Percentiles rank a stretch among this genome's conserved stretches.
phyloP scores from a whole-genome alignment of 1,140 invertebrate species.

The Nilaparvata lugens region DNA sequence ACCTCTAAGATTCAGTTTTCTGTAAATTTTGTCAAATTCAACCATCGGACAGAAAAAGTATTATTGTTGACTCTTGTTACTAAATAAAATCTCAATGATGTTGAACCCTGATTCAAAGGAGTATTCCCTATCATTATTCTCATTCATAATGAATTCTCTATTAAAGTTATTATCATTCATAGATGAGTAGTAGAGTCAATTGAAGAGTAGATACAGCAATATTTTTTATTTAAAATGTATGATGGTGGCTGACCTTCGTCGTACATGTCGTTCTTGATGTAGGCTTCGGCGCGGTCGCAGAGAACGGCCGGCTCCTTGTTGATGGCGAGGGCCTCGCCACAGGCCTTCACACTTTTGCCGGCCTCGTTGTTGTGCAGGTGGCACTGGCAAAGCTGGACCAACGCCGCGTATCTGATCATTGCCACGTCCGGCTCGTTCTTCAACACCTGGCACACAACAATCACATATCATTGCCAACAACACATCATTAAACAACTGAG shows the following conservation, averaged over 20 bases:
- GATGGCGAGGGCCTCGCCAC: constrained; percentile 70
- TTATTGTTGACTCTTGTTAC: too few relatives aligned
- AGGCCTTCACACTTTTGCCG: constrained; percentile 57
- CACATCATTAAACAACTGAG: too few relatives aligned
- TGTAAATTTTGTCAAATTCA: too few relatives aligned
- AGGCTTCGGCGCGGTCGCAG: constrained; percentile 88
- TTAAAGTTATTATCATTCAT: too few relatives aligned
- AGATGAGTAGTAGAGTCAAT: too few relatives aligned
- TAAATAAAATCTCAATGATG: too few relatives aligned
- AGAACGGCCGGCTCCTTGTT: constrained; percentile 67
- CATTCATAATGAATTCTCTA: too few relatives aligned
- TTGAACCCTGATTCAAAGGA: too few relatives aligned
- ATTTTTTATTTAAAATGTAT: constrained; percentile 6
- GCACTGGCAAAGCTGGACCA: constrained; percentile 65
- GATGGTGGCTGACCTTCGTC: constrained; percentile 62
- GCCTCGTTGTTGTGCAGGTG: constrained; percentile 58
- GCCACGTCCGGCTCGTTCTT: constrained; percentile 58
- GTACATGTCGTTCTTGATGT: constrained; percentile 81
- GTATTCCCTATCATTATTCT: too few relatives aligned
- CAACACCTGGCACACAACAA: constrained; percentile 37
- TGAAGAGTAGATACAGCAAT: neutral
- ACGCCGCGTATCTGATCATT: constrained; percentile 64
- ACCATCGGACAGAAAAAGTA: too few relatives aligned
- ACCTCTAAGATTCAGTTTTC: too few relatives aligned
- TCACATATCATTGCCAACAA: neutral